phyloP scores from a whole-genome alignment of 1,140 invertebrate genomes.

The Oryzaephilus surinamensis region DNA sequence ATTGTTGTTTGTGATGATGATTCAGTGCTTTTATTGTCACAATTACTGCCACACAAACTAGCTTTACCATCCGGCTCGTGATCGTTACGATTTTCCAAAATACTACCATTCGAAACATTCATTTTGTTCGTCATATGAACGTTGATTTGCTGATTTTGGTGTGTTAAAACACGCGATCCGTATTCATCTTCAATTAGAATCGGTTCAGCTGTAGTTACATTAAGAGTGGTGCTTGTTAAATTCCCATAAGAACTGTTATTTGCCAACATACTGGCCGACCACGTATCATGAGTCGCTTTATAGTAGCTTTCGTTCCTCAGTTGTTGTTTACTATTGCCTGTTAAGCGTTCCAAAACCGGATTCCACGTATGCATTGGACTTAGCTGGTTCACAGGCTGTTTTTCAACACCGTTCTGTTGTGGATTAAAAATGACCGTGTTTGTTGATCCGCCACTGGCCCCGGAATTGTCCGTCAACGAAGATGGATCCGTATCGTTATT shows the following conservation, averaged over 20 bases:
- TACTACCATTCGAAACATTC: constrained; percentile 11
- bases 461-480: constrained; percentile 32
- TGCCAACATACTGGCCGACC: constrained; percentile 39
- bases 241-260: constrained; percentile 31
- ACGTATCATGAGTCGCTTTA: constrained; percentile 52
- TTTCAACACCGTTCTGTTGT: constrained; percentile 31
- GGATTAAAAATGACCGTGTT: constrained; percentile 53
- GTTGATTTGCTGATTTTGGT: constrained; percentile 24
- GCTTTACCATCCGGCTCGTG: constrained; percentile 34
- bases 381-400: constrained; percentile 11
- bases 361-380: constrained; percentile 44
- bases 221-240: constrained; percentile 40
- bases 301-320: constrained; percentile 81
- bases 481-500: constrained; percentile 15
- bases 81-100: constrained; percentile 29
- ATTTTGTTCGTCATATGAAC: constrained; percentile 25
- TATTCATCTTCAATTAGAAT: constrained; percentile 65
- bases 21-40: constrained; percentile 26
- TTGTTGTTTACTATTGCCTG: constrained; percentile 43
- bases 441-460: constrained; percentile 47
- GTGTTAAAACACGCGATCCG: constrained; percentile 34
- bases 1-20: constrained; percentile 21
- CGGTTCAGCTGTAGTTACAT: constrained; percentile 42
- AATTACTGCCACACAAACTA: constrained; percentile 17
- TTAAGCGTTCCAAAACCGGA: constrained; percentile 76